phyloP scores from a whole-genome alignment of 2,888 invertebrate species.

The Cantharis flavilabris region DNA sequence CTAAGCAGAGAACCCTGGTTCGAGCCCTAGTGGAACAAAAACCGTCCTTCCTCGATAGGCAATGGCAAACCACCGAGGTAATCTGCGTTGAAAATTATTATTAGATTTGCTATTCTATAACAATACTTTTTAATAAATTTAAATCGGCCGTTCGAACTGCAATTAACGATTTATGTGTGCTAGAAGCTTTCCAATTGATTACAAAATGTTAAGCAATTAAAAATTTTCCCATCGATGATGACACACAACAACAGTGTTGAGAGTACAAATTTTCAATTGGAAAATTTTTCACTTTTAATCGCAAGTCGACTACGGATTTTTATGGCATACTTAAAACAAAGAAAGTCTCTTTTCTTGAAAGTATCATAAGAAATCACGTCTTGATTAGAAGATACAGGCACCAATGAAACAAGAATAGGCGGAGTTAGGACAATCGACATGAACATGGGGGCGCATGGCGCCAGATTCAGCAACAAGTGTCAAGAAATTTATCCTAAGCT shows the following conservation, averaged over 20 bases:
- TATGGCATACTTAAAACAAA: conserved; percentile 12
- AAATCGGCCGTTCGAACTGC: too few relatives aligned
- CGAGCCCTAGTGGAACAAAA: too few relatives aligned
- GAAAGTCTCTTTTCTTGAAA: conserved; percentile 17
- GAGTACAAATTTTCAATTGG: not conserved
- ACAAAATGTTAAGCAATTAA: not conserved
- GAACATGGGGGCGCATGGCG: conserved; percentile 46
- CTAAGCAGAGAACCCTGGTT: too few relatives aligned
- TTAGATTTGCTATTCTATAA: too few relatives aligned
- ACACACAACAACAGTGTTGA: not conserved
- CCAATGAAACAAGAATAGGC: conserved; percentile 48
- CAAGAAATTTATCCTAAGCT: conserved; percentile 33
- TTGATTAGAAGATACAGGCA: conserved; percentile 46
- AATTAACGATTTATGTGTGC: not conserved
- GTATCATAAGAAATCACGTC: conserved; percentile 43
- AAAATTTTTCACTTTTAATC: not conserved
- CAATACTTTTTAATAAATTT: too few relatives aligned
- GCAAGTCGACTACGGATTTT: not conserved
- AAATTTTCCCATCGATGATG: not conserved
- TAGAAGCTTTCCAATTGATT: too few relatives aligned
- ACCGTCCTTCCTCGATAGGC: too few relatives aligned
- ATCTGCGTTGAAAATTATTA: too few relatives aligned
- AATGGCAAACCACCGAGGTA: too few relatives aligned
- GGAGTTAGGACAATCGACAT: conserved; percentile 52
- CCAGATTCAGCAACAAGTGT: conserved; percentile 48